phyloP scores from a whole-genome alignment of 1,140 invertebrate genomes.

The Drosophila aff. region DNA sequence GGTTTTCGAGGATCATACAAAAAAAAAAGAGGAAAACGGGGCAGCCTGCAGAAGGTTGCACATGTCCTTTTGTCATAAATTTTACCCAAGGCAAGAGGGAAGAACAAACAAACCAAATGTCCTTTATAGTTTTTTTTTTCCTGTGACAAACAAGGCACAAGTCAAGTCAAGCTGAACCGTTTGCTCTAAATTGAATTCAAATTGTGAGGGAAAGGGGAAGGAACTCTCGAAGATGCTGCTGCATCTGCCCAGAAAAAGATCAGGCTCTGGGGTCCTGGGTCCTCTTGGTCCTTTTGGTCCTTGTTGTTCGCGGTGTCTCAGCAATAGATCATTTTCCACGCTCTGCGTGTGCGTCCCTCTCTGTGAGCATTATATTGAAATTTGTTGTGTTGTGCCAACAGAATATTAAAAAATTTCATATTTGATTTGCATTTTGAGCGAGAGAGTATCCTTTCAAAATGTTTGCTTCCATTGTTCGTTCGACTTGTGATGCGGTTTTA shows the following conservation, averaged over 20 bases:
- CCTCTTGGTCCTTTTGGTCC: constrained; percentile 23
- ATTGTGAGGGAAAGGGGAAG: constrained; percentile 51
- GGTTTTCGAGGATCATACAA: constrained; percentile 28
- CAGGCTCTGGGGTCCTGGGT: constrained; percentile 31
- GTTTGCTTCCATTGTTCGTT: constrained; percentile 48
- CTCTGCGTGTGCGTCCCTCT: constrained; percentile 51
- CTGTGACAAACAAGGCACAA: constrained; percentile 65
- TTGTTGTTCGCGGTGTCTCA: constrained; percentile 36
- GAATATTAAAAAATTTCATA: constrained; percentile 83
- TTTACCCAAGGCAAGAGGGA: constrained; percentile 17
- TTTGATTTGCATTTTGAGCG: constrained; percentile 75
- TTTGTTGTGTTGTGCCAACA: constrained; percentile 84
- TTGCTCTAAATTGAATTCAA: constrained; percentile 84
- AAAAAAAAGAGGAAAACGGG: constrained; percentile 23
- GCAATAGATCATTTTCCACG: constrained; percentile 83
- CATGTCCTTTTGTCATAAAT: constrained; percentile 77
- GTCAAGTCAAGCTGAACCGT: constrained; percentile 70
- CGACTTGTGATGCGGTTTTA: constrained; percentile 74
- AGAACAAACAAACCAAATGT: constrained; percentile 63
- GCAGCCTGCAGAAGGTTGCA: constrained; percentile 57
- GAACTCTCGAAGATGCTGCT: constrained; percentile 57
- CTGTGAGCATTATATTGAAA: constrained; percentile 67
- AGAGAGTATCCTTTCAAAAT: constrained; percentile 26
- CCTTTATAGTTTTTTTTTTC: constrained; percentile 29
- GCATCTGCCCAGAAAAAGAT: constrained; percentile 82